Evolutionary conservation across 1,140 invertebrate genomes (phyloP).

Genomic region (Triops cancriformis): DNA sequence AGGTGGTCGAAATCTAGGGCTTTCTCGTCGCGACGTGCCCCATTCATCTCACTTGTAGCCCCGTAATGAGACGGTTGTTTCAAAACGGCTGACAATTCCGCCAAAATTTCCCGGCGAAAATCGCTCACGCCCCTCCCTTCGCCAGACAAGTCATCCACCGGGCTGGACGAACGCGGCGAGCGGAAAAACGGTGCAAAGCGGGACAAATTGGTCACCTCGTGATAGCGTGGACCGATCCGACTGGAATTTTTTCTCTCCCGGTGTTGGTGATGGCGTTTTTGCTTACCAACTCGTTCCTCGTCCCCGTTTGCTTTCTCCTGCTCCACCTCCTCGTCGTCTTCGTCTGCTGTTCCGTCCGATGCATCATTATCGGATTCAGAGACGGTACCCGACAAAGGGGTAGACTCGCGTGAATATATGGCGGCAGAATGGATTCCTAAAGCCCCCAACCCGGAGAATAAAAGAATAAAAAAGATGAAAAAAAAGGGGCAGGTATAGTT

Average conservation of each 20-base stretch:
- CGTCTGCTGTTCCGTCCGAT: background rate
- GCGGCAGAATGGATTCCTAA: conserved; percentile 32
- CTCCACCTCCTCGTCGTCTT: background rate
- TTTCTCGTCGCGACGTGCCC: conserved; percentile 19
- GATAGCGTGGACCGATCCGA: background rate
- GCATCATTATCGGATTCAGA: conserved; percentile 21
- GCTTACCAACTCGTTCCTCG: background rate
- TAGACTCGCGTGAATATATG: conserved; percentile 9
- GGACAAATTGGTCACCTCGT: background rate
- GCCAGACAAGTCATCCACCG: background rate
- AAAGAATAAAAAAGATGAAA: background rate
- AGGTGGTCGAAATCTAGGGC: conserved; percentile 30
- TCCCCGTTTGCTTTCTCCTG: background rate
- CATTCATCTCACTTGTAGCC: background rate
- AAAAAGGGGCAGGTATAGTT: conserved; percentile 2
- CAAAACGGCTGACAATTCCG: background rate
- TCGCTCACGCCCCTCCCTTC: background rate
- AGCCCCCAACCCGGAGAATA: conserved; percentile 22
- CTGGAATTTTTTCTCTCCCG: background rate
- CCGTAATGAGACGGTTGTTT: background rate
- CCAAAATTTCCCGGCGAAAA: background rate
- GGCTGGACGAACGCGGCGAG: background rate
- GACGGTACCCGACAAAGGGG: conserved; percentile 30
- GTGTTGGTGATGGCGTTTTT: background rate
- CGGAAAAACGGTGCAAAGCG: background rate